Evolutionary conservation across 2,888 invertebrate species (phyloP).

Genomic region (Rhopalosiphum nymphaeae): DNA sequence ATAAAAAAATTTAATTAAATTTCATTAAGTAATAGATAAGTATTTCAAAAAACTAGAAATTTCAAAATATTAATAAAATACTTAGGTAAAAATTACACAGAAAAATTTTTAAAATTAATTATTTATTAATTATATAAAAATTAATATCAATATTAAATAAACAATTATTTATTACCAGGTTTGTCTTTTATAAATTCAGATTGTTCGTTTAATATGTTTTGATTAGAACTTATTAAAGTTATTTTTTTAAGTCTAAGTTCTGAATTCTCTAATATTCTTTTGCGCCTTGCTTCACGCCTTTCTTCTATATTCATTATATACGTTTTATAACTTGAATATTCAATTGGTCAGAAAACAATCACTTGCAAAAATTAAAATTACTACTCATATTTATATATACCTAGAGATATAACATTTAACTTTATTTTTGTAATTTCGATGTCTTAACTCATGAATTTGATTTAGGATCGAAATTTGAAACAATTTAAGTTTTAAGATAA

Average conservation of each 20-base stretch:
- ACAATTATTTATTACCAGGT: not conserved
- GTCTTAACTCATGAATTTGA: not conserved
- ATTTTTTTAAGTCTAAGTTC: constrained; percentile 65
- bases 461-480: not conserved
- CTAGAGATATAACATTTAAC: not conserved
- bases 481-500: not conserved
- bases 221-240: not conserved
- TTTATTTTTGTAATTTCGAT: not conserved
- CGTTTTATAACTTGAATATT: not conserved
- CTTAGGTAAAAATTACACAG: too few species aligned
- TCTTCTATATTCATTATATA: constrained; percentile 45
- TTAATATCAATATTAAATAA: not conserved
- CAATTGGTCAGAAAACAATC: not conserved
- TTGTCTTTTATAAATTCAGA: not conserved
- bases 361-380: not conserved
- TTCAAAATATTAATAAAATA: not conserved
- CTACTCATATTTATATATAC: not conserved
- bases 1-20: not conserved
- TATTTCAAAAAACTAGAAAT: not conserved
- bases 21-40: not conserved
- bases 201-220: constrained; percentile 10
- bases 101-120: not conserved
- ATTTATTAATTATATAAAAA: not conserved
- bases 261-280: constrained; percentile 65
- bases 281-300: constrained; percentile 64